phyloP scores from a whole-genome alignment of 2,888 invertebrate species.

The Flexamia atlantica region DNA sequence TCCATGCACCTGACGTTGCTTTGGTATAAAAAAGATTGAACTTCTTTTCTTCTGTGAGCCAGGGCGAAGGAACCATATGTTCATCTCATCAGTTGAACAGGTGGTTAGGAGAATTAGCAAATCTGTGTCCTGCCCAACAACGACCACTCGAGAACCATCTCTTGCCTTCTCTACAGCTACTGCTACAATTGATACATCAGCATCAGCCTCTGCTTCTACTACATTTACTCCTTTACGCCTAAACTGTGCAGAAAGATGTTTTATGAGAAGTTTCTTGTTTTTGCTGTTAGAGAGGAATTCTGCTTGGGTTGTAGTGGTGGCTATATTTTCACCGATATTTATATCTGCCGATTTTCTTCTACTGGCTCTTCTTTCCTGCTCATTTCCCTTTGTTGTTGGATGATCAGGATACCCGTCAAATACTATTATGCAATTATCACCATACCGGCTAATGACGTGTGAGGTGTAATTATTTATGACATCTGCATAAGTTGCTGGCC shows the following conservation, averaged over 20 bases:
- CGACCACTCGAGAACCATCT: constrained; percentile 7
- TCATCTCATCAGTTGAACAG: constrained; percentile 15
- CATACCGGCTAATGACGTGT: not conserved
- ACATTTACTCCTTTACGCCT: not conserved
- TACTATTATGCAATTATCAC: not conserved
- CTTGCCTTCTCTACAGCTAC: not conserved
- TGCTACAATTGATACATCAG: constrained; percentile 16
- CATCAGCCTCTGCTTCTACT: constrained; percentile 11
- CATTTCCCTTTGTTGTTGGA: constrained; percentile 9
- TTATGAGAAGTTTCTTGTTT: constrained; percentile 7
- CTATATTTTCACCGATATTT: not conserved
- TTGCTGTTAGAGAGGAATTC: constrained; percentile 3
- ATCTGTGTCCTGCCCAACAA: constrained; percentile 19
- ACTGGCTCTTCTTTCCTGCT: constrained; percentile 5
- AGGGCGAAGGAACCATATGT: constrained; percentile 18
- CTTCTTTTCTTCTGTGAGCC: not conserved
- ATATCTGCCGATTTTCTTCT: constrained; percentile 13
- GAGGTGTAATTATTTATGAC: constrained; percentile 30
- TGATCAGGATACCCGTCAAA: constrained; percentile 16
- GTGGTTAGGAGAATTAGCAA: constrained; percentile 9
- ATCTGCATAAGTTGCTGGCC: constrained; percentile 14
- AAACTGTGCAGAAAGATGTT: not conserved
- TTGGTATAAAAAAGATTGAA: not conserved
- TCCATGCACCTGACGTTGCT: not conserved
- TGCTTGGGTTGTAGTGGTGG: constrained; percentile 3